These are phyloP conservation scores for Orycteropus afer DNA, from an alignment of 2,113 vertebrate genomes.

Conservation along the genomic window DNA sequence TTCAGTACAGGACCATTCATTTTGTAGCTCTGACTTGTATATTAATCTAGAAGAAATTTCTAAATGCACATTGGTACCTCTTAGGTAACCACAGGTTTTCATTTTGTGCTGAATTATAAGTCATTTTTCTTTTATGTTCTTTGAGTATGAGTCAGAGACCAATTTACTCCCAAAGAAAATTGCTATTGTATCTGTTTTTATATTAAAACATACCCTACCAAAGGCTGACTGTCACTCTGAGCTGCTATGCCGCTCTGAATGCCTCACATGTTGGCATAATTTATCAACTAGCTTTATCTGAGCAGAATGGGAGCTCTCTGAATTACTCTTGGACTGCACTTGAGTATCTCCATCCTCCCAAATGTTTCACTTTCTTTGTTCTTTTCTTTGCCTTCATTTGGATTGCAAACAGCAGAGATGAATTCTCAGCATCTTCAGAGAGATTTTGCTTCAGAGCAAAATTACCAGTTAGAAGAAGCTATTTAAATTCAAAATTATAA, in stretches of 20 bases:
- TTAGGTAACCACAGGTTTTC: conserved; percentile 50
- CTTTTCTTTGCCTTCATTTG: conserved; percentile 26
- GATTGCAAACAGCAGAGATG: conserved; percentile 1
- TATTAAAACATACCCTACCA: conserved; percentile 55
- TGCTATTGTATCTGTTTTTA: conserved; percentile 55
- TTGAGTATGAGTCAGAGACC: conserved; percentile 55
- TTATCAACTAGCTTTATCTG: background rate
- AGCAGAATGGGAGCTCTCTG: background rate
- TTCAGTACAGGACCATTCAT: background rate
- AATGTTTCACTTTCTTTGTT: background rate
- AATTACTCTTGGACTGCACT: background rate
- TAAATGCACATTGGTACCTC: background rate
- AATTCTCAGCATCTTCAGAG: conserved; percentile 36
- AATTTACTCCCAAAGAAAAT: conserved; percentile 69
- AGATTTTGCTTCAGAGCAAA: background rate
- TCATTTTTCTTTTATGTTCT: conserved; percentile 59
- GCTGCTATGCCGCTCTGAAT: background rate
- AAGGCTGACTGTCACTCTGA: conserved; percentile 23
- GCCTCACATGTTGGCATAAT: background rate
- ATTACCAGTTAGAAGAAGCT: conserved; percentile 13
- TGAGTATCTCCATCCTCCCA: background rate
- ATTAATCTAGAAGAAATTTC: conserved; percentile 36
- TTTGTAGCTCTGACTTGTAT: background rate
- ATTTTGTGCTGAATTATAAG: conserved; percentile 43
- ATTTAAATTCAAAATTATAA: conserved; percentile 48